Base-by-base conservation (phyloP, 2,797 vertebrate species). In the Okamejei kenojei region DNA sequence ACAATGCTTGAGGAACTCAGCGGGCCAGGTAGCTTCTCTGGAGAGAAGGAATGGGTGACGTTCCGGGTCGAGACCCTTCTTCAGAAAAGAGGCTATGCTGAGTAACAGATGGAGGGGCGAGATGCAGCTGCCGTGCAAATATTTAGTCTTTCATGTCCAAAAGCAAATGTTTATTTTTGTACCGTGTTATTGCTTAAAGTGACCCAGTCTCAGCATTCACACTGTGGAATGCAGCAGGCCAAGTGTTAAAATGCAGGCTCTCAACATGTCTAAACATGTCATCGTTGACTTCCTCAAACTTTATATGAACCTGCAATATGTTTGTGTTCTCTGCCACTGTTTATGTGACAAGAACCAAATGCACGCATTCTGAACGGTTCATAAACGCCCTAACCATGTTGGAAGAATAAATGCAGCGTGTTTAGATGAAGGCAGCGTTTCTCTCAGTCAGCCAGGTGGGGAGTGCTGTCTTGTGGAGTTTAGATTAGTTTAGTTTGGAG, bases 211-310 rank as follows among this genome's bases (percentile, higher is more conserved):
- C 29, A 2, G n/a, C 7, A 65, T 88, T 65, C 13, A 19, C 65
- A 3, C 84, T 8, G 65, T 86, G 82, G 82, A 63, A 63, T 88
- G 84, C n/a, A 88, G n/a, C 61, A 68, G 84, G 84, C n/a, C 63
- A 35, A 35, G 84, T n/a, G 84, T 88, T 88, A 88, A 68, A 21
- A 88, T 88, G 84, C 63, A 68, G 19, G 35, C 68, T 88, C 68
- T 19, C 61, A 68, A 88, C 65, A 68, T 32, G 61, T 88, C 8
- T 88, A 88, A 88, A 88, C 82, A 86, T 86, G 82, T 86, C 82
- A 86, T n/a, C 84, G 68, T 35, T 88, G n/a, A 88, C 84, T 88
- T 88, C 84, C 84, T 65, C 32, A 88, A 88, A 88, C 84, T 88
- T 68, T 68, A 88, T 21, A 15, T 88, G 61, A 88, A 88, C 61